Evolutionary conservation across 2,113 vertebrate genomes (phyloP).

Genomic region (Paedocypris sp.): DNA sequence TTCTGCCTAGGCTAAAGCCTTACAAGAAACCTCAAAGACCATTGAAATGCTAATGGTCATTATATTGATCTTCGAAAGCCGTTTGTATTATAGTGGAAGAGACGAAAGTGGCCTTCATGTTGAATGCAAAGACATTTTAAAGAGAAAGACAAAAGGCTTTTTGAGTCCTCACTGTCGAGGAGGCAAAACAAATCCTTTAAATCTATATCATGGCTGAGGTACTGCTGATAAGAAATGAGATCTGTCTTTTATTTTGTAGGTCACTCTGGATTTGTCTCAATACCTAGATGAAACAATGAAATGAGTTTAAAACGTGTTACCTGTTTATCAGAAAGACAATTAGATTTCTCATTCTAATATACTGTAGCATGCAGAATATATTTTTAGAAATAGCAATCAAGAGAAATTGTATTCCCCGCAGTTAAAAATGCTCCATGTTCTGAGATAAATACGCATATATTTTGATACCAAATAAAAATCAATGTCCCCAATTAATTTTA

Average conservation of each 20-base stretch:
- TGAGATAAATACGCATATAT: too few relatives aligned
- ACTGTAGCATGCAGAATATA: too few relatives aligned
- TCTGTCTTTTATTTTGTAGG: slow-evolving; percentile 25
- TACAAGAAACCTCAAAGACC: neutral
- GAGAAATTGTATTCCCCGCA: too few relatives aligned
- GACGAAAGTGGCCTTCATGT: neutral
- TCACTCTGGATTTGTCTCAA: slow-evolving; percentile 17
- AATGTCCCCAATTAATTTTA: too few relatives aligned
- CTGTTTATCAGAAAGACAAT: too few relatives aligned
- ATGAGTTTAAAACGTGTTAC: neutral
- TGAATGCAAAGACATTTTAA: neutral
- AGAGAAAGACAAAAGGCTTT: slow-evolving; percentile 4
- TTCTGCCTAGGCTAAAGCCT: neutral
- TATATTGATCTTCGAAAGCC: slow-evolving; percentile 2
- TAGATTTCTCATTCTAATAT: too few relatives aligned
- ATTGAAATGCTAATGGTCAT: slow-evolving; percentile 9
- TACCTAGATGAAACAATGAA: neutral
- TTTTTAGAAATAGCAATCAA: too few relatives aligned
- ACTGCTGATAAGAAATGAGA: slow-evolving; percentile 23
- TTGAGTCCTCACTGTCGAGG: neutral
- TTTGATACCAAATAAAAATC: too few relatives aligned
- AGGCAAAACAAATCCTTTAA: neutral
- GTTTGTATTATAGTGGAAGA: neutral
- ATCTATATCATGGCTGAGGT: slow-evolving; percentile 4
- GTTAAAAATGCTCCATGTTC: too few relatives aligned